Evolutionary conservation across 30 jellyfish, hydroid and myxozoan genomes (phyloP), one percentile per base, ranked within the genome.

Genomic region (Turritopsis rubra): DNA sequence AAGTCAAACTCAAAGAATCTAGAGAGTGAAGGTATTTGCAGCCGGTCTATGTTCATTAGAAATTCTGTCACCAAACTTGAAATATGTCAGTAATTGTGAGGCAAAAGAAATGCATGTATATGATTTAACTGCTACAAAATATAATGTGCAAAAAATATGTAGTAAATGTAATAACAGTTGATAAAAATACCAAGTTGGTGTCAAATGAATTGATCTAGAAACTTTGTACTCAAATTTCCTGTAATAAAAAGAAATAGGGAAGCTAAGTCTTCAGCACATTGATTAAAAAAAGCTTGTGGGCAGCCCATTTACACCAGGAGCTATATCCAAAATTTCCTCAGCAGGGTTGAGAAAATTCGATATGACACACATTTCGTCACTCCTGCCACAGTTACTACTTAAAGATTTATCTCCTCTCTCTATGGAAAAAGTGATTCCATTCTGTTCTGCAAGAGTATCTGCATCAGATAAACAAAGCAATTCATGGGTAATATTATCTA

Each of bases 141-240:
- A 16, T 24, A 21, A 29, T 13, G 8, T 24, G 83, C 83, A 75
- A 75, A 75, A 75, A 75, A 75, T 22, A 75, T 75, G 83, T 75
- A 75, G 22, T 75, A 24, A 77, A 54, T 13, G 52, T 23, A 77
- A 54, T 52, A 77, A 77, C 13, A 80, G 54, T 77, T 77, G 85
- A 29, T 77, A 16, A 31, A 77, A 77, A 13, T 77, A 80, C 22
- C 53, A 7, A 1, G 87, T 66, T 22, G 83, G 87, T 7, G 83
- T n/a, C n/a, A n/a, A n/a, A n/a, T n/a, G 21, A 30, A 80, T 28
- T 22, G 7, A 9, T 80, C 87, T n/a, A n/a, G 31, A n/a, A 53
- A 28, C 87, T 52, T 53, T 80, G 60, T 52, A 80, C 16, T 85
- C 87, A 80, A 20, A 80, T 80, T 80, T 52, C 87, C 87, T 8